Conservation (phyloP, 2,888 invertebrate species). For the Nematopogon swammerdamellus region DNA sequence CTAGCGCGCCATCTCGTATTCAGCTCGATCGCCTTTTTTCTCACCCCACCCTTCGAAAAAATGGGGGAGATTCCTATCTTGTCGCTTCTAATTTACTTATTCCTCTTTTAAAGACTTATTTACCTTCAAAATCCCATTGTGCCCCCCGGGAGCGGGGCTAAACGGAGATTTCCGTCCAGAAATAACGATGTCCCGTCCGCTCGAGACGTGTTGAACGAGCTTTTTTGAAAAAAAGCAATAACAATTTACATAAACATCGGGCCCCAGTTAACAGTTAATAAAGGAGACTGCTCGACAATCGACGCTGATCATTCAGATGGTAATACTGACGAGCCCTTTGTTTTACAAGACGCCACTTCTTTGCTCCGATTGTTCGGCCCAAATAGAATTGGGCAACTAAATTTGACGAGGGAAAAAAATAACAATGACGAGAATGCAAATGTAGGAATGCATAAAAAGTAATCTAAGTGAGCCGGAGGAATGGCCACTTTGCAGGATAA, state of each 20-base stretch:
- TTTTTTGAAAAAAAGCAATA: constrained; percentile 52
- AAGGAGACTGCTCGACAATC: constrained; percentile 50
- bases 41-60: constrained; percentile 46
- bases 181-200: constrained; percentile 37
- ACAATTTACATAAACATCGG: constrained; percentile 56
- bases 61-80: constrained; percentile 75
- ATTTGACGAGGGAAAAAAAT: background rate
- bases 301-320: constrained; percentile 42
- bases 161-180: constrained; percentile 28
- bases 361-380: constrained; percentile 13
- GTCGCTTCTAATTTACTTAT: constrained; percentile 78
- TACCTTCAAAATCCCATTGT: constrained; percentile 62
- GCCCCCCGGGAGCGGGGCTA: constrained; percentile 35
- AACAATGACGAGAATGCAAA: background rate
- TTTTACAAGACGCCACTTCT: constrained; percentile 35
- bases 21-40: constrained; percentile 46
- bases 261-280: constrained; percentile 56
- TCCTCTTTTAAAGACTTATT: constrained; percentile 72
- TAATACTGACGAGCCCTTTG: constrained; percentile 42
- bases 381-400: background rate
- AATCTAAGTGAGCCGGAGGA: too few species aligned
- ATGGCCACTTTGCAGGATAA: too few species aligned
- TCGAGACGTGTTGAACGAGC: constrained; percentile 49
- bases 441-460: background rate
- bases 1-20: constrained; percentile 11